These are phyloP conservation scores for Mesorhabditis spiculigera DNA, from an alignment of 2,888 invertebrate species.

Conservation along the genomic window DNA sequence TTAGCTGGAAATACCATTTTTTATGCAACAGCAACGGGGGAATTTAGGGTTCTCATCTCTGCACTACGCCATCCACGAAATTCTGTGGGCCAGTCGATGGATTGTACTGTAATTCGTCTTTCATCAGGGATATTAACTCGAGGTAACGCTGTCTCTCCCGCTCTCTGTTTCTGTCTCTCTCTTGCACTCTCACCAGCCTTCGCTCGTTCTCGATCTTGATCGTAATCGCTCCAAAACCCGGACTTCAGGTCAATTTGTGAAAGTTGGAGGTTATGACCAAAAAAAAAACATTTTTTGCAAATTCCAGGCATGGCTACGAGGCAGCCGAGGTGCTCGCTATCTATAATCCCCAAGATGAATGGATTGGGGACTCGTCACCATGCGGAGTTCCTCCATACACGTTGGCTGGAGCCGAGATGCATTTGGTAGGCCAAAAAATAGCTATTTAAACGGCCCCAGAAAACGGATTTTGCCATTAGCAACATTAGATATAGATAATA, in stretches of 20 bases:
- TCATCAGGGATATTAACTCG: not conserved
- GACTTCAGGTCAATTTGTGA: too few species aligned
- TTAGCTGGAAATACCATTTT: too few species aligned
- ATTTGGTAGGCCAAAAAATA: not conserved
- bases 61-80: not conserved
- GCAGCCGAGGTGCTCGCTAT: not conserved
- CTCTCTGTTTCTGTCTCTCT: too few species aligned
- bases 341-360: constrained; percentile 4
- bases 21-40: too few species aligned
- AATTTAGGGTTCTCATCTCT: constrained; percentile 3
- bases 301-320: not conserved
- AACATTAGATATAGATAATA: not conserved
- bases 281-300: too few species aligned
- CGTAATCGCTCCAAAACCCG: too few species aligned
- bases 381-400: constrained; percentile 3
- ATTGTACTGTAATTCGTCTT: not conserved
- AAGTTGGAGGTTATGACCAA: too few species aligned
- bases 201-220: too few species aligned
- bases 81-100: not conserved
- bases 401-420: not conserved
- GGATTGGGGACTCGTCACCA: constrained; percentile 1
- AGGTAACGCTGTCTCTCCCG: not conserved
- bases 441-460: too few species aligned
- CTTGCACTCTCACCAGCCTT: too few species aligned
- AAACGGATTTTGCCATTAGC: too few species aligned